These are phyloP conservation scores for Lepus timidus DNA, from an alignment of 2,113 vertebrate species.

Conservation along the genomic window DNA sequence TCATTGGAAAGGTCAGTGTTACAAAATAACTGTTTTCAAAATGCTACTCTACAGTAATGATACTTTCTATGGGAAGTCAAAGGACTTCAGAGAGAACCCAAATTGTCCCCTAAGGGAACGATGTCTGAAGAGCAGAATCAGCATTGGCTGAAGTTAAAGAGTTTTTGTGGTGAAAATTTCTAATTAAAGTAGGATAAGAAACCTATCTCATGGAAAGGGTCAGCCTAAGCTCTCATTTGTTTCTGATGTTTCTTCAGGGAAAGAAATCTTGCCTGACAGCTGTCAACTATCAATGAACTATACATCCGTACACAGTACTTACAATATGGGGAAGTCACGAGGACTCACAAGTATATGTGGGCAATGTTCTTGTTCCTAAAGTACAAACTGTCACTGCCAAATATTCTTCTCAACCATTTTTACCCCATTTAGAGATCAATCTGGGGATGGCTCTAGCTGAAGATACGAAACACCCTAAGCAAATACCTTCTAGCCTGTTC, in stretches of 20 bases:
- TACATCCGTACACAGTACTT: not conserved
- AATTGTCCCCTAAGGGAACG: not conserved
- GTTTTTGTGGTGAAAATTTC: not conserved
- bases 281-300: not conserved
- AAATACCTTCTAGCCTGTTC: not conserved
- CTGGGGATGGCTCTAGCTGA: not conserved
- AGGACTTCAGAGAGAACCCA: not conserved
- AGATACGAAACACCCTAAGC: not conserved
- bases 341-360: not conserved
- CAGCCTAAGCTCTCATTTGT: not conserved
- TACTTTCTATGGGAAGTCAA: not conserved
- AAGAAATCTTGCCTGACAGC: not conserved
- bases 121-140: not conserved
- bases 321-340: not conserved
- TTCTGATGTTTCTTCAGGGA: not conserved
- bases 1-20: not conserved
- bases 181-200: constrained; percentile 19
- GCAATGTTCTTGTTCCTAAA: not conserved
- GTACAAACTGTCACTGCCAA: not conserved
- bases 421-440: not conserved
- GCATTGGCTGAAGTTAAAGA: not conserved
- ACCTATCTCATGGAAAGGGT: not conserved
- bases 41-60: not conserved
- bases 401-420: not conserved
- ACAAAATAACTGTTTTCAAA: not conserved